Conservation (phyloP, 2,113 vertebrate genomes). For the Silurus glanis region DNA sequence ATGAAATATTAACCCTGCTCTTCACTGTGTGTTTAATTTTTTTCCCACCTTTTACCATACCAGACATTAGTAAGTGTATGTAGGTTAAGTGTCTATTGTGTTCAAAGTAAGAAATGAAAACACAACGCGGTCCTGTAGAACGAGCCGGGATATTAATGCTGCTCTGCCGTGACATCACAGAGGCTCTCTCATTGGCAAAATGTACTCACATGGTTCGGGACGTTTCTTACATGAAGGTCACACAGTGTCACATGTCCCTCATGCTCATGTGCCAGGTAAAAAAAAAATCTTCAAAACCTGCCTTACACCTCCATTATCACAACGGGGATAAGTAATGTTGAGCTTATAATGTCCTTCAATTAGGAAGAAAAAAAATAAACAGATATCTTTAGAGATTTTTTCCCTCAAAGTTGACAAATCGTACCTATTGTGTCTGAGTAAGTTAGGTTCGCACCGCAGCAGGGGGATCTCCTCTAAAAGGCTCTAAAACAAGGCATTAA, state of each 20-base stretch:
- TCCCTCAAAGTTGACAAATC: not conserved
- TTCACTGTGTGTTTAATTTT: not conserved
- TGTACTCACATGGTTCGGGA: not conserved
- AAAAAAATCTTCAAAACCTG: not conserved
- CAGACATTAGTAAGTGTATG: not conserved
- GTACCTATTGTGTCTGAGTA: not conserved
- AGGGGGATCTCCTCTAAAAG: not conserved
- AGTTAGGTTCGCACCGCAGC: not conserved
- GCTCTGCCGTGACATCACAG: not conserved
- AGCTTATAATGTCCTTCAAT: not conserved
- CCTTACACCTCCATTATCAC: not conserved
- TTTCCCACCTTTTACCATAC: not conserved
- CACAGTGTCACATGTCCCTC: not conserved
- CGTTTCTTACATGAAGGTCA: conserved; percentile 8
- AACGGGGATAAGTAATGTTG: not conserved
- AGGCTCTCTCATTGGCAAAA: not conserved
- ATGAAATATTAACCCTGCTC: not conserved
- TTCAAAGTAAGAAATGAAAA: not conserved
- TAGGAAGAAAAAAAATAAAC: not conserved
- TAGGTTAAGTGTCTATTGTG: not conserved
- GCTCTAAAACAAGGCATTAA: not conserved
- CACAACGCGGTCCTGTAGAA: not conserved
- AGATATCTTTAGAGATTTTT: not conserved
- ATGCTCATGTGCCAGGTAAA: not conserved
- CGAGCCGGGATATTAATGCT: not conserved